Evolutionary conservation across 2,113 vertebrate species (phyloP).

Genomic region (Macquaria australasica): DNA sequence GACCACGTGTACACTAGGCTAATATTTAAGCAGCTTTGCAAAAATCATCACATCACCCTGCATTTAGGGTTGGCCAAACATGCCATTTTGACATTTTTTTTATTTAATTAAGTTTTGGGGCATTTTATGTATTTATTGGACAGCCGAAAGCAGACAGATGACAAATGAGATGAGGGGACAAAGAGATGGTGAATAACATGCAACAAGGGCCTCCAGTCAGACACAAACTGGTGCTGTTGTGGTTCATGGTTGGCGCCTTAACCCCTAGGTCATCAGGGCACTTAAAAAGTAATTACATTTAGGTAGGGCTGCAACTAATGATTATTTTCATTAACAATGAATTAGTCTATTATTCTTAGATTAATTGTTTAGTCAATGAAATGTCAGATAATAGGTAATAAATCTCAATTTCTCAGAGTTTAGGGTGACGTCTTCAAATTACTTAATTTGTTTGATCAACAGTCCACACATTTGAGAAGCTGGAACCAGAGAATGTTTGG

Average conservation of each 20-base stretch:
- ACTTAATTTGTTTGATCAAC: background rate
- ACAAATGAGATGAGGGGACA: background rate
- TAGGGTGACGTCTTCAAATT: background rate
- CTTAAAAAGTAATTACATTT: background rate
- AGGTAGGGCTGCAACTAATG: background rate
- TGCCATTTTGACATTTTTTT: too few species aligned
- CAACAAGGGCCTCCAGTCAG: background rate
- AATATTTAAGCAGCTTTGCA: background rate
- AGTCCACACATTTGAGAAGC: background rate
- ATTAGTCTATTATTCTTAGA: background rate
- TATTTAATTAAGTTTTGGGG: background rate
- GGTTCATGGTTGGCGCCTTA: background rate
- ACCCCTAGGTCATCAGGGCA: background rate
- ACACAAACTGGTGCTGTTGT: background rate
- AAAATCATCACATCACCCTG: background rate
- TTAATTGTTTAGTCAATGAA: background rate
- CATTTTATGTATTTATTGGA: background rate
- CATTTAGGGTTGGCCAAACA: too few species aligned
- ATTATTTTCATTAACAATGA: background rate
- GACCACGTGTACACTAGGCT: background rate
- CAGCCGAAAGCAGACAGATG: background rate
- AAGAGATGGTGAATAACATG: too few species aligned
- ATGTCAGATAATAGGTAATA: background rate
- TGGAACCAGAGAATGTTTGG: background rate
- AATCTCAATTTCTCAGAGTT: background rate